Conservation (phyloP, 2,888 invertebrate genomes). For the Urechis unicinctus region DNA sequence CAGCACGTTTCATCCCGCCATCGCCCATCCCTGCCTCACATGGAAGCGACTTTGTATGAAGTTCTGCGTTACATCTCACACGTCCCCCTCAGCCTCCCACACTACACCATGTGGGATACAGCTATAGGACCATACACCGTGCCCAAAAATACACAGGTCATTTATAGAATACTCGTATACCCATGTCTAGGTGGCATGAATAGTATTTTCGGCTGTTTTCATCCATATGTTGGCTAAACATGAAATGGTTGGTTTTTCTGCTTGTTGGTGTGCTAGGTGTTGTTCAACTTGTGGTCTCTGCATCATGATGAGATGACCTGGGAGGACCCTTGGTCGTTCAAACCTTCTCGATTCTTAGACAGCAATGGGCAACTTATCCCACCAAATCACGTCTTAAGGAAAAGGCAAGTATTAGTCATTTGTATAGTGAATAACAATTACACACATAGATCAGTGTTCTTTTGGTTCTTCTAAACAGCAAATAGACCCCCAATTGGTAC, state of each 20-base stretch:
- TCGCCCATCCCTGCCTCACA: slow-evolving; percentile 2
- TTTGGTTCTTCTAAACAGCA: too few relatives aligned
- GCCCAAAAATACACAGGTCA: slow-evolving; percentile 14
- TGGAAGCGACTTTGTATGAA: slow-evolving; percentile 14
- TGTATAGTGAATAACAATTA: too few relatives aligned
- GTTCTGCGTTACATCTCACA: slow-evolving; percentile 13
- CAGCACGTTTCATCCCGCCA: slow-evolving; percentile 6
- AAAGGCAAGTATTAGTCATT: slow-evolving; percentile 14
- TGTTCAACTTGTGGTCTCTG: slow-evolving; percentile 38
- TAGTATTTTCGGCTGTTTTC: too few relatives aligned
- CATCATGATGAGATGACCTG: slow-evolving; percentile 34
- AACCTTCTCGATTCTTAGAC: slow-evolving; percentile 31
- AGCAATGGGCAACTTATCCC: slow-evolving; percentile 24
- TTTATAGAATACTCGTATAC: too few relatives aligned
- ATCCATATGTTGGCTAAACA: too few relatives aligned
- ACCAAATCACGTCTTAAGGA: slow-evolving; percentile 22
- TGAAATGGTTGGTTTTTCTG: too few relatives aligned
- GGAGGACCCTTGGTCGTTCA: slow-evolving; percentile 33
- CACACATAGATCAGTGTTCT: too few relatives aligned
- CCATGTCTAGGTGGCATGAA: too few relatives aligned
- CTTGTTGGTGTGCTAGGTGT: slow-evolving; percentile 24
- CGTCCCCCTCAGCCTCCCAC: slow-evolving; percentile 14
- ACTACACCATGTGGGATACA: slow-evolving; percentile 13
- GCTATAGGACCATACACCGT: slow-evolving; percentile 12
- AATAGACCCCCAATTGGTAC: too few relatives aligned